Percentiles rank a stretch among this genome's conserved stretches.
Conservation (phyloP, 2,888 invertebrate genomes). For the Lepidonotus clava region DNA sequence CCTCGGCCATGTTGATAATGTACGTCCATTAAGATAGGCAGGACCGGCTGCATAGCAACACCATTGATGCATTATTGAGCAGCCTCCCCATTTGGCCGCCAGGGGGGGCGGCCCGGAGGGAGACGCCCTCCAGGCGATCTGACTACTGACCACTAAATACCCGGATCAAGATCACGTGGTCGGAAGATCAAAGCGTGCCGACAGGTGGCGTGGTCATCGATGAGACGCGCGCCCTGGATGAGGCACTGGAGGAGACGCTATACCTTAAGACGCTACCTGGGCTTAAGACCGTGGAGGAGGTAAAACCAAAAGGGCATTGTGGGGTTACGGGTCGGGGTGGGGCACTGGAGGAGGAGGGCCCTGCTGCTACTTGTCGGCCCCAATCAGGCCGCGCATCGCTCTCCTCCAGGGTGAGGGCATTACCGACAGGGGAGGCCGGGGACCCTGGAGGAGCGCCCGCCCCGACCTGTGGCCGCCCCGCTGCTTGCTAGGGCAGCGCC, state of each 20-base stretch:
- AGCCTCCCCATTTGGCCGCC: slow-evolving; percentile 48
- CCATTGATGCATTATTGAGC: slow-evolving; percentile 50
- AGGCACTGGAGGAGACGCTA: neutral
- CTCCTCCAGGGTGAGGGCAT: neutral
- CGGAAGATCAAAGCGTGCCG: slow-evolving; percentile 16
- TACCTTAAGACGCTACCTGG: neutral
- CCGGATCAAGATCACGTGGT: slow-evolving; percentile 41
- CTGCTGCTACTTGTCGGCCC: slow-evolving; percentile 15
- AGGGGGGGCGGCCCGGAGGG: neutral
- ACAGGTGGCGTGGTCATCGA: slow-evolving; percentile 2
- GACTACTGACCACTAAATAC: slow-evolving; percentile 46
- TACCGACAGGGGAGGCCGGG: neutral
- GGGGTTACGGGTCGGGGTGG: neutral
- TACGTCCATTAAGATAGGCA: slow-evolving; percentile 3
- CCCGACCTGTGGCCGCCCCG: neutral
- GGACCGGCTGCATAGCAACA: neutral
- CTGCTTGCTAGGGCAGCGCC: slow-evolving; percentile 36
- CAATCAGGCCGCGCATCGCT: neutral
- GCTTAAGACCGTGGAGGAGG: neutral
- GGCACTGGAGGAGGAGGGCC: too few relatives aligned
- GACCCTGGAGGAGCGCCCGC: slow-evolving; percentile 5
- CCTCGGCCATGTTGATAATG: slow-evolving; percentile 16
- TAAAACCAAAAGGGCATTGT: neutral
- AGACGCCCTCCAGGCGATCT: neutral
- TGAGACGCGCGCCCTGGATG: slow-evolving; percentile 12